These are phyloP conservation scores for Nymphalis c-album DNA, from an alignment of 2,888 invertebrate species.

Conservation along the genomic window DNA sequence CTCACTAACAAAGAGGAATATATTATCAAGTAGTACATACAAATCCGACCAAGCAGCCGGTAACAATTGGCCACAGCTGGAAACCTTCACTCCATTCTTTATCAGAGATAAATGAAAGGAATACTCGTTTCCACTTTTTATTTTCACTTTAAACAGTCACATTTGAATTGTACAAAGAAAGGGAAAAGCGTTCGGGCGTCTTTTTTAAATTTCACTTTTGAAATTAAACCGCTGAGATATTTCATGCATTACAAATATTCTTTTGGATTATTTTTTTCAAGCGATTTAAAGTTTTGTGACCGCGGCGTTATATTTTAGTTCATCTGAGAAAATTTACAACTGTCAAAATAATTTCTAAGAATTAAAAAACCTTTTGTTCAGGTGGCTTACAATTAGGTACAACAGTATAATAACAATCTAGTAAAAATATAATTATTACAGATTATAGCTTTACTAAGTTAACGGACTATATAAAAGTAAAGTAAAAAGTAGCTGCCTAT, in stretches of 20 bases:
- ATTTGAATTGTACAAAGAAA: constrained; percentile 57
- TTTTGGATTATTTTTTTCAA: no score
- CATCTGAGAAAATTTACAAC: no score
- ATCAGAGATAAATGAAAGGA: constrained; percentile 69
- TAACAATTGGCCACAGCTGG: constrained; percentile 72
- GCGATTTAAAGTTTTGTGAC: no score
- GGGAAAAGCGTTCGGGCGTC: constrained; percentile 15
- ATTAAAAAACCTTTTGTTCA: no score
- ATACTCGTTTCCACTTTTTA: constrained; percentile 47
- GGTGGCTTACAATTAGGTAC: no score
- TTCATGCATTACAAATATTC: not conserved
- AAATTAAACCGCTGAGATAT: not conserved
- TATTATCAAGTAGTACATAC: constrained; percentile 59
- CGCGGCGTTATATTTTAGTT: no score
- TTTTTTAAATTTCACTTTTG: not conserved
- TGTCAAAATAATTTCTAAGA: no score
- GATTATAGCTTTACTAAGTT: no score
- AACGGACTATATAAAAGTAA: no score
- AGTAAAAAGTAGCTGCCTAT: no score
- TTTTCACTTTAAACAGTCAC: constrained; percentile 55
- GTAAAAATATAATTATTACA: no score
- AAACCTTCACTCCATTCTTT: constrained; percentile 51
- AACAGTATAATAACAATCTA: no score
- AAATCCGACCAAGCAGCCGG: constrained; percentile 52
- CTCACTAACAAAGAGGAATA: constrained; percentile 53